phyloP scores from a whole-genome alignment of 2,797 vertebrate genomes.

The Enteromius fasciolatus region DNA sequence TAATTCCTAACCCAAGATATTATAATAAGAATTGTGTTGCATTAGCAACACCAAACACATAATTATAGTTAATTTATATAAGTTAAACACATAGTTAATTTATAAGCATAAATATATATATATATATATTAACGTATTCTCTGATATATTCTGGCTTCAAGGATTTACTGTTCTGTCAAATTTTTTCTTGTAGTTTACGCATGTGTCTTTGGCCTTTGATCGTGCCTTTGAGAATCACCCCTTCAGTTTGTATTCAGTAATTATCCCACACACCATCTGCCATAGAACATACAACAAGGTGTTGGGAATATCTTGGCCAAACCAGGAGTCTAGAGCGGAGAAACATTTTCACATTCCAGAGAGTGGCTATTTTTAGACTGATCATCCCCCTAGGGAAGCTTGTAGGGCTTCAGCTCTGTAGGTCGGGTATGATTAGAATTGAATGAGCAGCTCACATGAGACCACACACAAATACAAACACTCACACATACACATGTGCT shows the following conservation, averaged over 20 bases:
- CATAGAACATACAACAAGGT: conserved; percentile 39
- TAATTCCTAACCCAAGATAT: neutral
- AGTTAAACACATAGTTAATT: neutral
- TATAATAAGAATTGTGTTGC: neutral
- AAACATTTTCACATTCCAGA: conserved; percentile 54
- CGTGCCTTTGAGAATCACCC: conserved; percentile 5
- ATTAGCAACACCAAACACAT: neutral
- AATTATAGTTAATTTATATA: too few species aligned
- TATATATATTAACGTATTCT: neutral
- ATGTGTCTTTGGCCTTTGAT: neutral
- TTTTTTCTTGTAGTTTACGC: neutral
- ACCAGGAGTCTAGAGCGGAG: conserved; percentile 37
- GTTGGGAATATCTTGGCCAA: conserved; percentile 49
- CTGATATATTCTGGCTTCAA: neutral
- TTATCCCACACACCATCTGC: conserved; percentile 54
- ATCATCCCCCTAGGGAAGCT: conserved; percentile 24
- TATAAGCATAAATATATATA: neutral
- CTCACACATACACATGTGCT: neutral
- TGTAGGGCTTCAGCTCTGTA: conserved; percentile 37
- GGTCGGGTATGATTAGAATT: conserved; percentile 29
- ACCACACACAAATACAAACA: conserved; percentile 20
- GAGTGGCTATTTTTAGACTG: conserved; percentile 52
- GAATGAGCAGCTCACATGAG: conserved; percentile 30
- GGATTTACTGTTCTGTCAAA: neutral
- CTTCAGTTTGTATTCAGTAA: conserved; percentile 39